Conservation (phyloP, 2,888 invertebrate species). For the Agrochola lychnidis region DNA sequence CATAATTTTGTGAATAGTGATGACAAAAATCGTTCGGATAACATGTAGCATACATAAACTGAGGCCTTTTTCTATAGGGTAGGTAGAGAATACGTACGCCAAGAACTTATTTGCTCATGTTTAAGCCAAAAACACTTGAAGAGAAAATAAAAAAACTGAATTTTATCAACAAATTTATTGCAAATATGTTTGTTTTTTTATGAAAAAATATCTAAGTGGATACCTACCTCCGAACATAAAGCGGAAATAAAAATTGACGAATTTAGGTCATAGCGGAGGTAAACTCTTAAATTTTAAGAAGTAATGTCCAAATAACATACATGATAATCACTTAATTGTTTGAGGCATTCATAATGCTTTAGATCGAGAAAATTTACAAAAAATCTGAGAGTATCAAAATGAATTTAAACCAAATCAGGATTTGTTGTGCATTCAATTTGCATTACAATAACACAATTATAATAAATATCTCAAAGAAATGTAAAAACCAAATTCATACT, state of each 20-base stretch:
- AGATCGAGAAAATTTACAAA: constrained; percentile 69
- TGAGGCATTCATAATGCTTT: constrained; percentile 85
- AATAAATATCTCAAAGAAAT: constrained; percentile 80
- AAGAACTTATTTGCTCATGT: neutral
- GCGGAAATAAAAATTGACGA: constrained; percentile 62
- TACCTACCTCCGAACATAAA: constrained; percentile 76
- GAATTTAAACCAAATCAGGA: constrained; percentile 74
- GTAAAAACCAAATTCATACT: constrained; percentile 74
- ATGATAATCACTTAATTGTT: constrained; percentile 73
- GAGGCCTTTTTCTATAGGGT: too few relatives aligned
- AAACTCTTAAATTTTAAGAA: constrained; percentile 78
- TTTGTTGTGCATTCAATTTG: constrained; percentile 81
- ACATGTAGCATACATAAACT: neutral
- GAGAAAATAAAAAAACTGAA: constrained; percentile 40
- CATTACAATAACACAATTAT: constrained; percentile 58
- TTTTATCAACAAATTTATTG: constrained; percentile 86
- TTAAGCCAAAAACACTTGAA: neutral
- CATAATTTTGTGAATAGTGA: neutral
- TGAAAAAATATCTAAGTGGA: constrained; percentile 80
- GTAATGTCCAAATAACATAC: constrained; percentile 73
- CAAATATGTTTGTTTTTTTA: constrained; percentile 76
- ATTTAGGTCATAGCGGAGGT: constrained; percentile 68
- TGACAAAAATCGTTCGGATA: neutral
- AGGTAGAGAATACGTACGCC: neutral
- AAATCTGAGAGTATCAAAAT: constrained; percentile 76